Base-by-base conservation (phyloP, 2,797 vertebrate genomes). In the Alauda arvensis region DNA sequence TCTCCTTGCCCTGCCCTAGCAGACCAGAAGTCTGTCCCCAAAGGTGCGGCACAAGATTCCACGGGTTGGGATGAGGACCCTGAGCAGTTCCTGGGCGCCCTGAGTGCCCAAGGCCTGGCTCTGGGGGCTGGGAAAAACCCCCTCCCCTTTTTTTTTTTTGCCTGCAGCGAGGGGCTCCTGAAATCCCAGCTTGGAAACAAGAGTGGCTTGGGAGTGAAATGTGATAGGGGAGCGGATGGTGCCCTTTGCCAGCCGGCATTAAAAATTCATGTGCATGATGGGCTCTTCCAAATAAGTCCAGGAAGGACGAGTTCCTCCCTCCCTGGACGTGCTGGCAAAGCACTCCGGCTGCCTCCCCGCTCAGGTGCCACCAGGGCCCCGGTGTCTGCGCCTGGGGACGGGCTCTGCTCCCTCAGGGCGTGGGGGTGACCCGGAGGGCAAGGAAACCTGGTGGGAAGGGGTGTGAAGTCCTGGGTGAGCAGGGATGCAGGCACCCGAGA, bases 241-340 rank as follows among this genome's bases (percentile, higher is more conserved):
- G 63, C 45, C 66, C 61, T 85, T 90, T 74, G 84, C 59, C 59
- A 71, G 72, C 10, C 5, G 0, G 43, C 34, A 29, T 93, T 66
- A 87, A 90, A 90, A 79, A 92, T 90, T 76, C 31, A 85, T 21
- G 56, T 52, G 34, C 9, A 0, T 31, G 52, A 72, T 68, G 77
- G 85, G 46, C 31, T 92, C 46, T 93, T 93, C 91, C 87, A 89
- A 91, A 83, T 72, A 89, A 85, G 71, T 77, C 70, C 83, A 24
- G 42, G 68, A 67, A 31, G 63, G 60, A 31, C 9, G 46, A 70
- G n/a, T 10, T 89, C n/a, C 57, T 89, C 53, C 56, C 67, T 66
- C n/a, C 56, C 39, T 0, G 6, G 60, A 37, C 62, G 23, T 9
- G 29, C 66, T 49, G 88, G 48, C 46, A 17, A 13, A 34, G 37